Evolutionary conservation across 2,113 vertebrate species (phyloP).

Genomic region (Kobus ellipsiprymnus): DNA sequence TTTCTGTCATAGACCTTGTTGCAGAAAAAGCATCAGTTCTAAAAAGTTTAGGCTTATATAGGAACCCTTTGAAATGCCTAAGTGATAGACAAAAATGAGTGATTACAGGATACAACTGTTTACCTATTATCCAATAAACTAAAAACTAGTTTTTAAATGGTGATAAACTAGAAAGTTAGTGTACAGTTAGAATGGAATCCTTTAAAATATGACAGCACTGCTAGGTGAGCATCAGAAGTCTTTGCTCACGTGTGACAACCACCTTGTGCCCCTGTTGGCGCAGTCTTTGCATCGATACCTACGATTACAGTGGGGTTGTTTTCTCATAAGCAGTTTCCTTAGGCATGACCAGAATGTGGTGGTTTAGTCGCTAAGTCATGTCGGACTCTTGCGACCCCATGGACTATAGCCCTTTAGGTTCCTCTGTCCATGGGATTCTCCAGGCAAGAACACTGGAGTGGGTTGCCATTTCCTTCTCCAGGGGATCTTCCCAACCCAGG

Average conservation of each 20-base stretch:
- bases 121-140: neutral
- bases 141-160: neutral
- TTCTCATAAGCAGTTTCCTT: neutral
- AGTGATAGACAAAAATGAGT: neutral
- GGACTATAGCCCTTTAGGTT: neutral
- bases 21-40: neutral
- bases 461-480: neutral
- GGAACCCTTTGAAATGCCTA: neutral
- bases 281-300: rapidly evolving
- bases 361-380: neutral
- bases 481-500: neutral
- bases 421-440: neutral
- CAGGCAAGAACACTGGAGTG: neutral
- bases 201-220: neutral
- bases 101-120: neutral
- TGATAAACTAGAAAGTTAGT: neutral
- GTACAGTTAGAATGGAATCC: neutral
- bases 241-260: neutral
- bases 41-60: neutral
- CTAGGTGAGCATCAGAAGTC: too few species aligned
- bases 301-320: rapidly evolving
- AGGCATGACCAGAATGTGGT: neutral
- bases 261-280: rapidly evolving
- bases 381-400: neutral
- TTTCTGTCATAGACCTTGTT: neutral